Percentiles rank a stretch among this genome's conserved stretches.
Evolutionary conservation across 2,888 invertebrate genomes (phyloP).

Genomic region (Poecilus cupreus): DNA sequence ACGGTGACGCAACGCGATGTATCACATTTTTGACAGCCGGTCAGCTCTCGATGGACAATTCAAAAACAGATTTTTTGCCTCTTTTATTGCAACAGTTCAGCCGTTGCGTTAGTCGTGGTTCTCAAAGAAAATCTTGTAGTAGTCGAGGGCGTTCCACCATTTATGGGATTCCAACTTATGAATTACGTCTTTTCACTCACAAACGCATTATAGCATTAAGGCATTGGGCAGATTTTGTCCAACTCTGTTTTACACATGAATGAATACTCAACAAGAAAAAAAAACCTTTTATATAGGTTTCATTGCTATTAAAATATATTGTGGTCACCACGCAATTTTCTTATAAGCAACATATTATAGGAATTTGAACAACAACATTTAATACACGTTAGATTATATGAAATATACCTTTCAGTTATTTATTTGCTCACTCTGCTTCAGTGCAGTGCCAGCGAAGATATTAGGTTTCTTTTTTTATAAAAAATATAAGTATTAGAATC

Average conservation of each 20-base stretch:
- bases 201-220: not conserved
- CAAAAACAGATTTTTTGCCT: not conserved
- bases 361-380: no score
- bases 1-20: conserved; percentile 49
- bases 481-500: no score
- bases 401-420: no score
- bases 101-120: not conserved
- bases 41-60: conserved; percentile 53
- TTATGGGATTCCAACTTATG: conserved; percentile 19
- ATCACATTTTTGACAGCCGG: conserved; percentile 48
- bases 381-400: no score
- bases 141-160: conserved; percentile 46
- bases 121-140: conserved; percentile 23
- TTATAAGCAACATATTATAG: no score
- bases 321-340: no score
- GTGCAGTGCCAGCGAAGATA: no score
- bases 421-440: no score
- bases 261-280: no score
- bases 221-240: not conserved
- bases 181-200: conserved; percentile 38
- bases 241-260: not conserved
- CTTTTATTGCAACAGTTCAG: not conserved
- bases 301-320: no score
- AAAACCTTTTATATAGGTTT: no score
- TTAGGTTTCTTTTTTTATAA: no score